Evolutionary conservation across 2,888 invertebrate genomes (phyloP), one percentile per base, ranked within the genome.

Genomic region (Xestia sexstrigata): DNA sequence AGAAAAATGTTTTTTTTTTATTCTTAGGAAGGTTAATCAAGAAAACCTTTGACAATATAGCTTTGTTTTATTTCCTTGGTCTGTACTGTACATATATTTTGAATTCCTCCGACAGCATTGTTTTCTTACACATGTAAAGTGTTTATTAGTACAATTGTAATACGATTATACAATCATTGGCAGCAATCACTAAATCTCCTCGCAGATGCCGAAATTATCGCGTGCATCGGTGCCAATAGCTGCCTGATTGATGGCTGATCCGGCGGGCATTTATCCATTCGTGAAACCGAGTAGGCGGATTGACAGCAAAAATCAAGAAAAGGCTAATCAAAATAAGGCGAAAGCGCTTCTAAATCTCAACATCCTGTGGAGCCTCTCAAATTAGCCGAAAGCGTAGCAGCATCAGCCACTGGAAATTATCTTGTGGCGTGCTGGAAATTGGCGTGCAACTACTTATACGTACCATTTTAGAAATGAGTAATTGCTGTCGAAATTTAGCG

Each of bases 401-500:
- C 89, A 88, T 90, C 92, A 90, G 93, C 94, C 95, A 94, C 95
- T 93, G 95, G 92, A 94, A 96, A 95, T 95, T 94, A 93, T 92
- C 91, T 86, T 88, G 92, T 96, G 89, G 95, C 96, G 96, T 96
- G 96, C 93, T 91, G 92, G 88, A 96, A 95, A 96, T 96, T 95
- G 92, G 91, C 91, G 90, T 92, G 91, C 92, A 93, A 90, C 90
- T 89, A n/a, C n/a, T n/a, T n/a, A 91, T 92, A 92, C 90, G 91
- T 92, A 92, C 85, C 83, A 89, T 89, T 92, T 95, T 94, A 93
- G 94, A 92, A 92, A 91, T 91, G 91, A 93, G 92, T 94, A 95
- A 96, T 96, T 92, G 92, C 89, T 88, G 91, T 86, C 93, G 92
- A 94, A 95, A 95, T 93, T 92, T 90, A 91, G 90, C 90, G 94